phyloP scores from a whole-genome alignment of 2,888 invertebrate genomes.

The Nomada goodeniana region DNA sequence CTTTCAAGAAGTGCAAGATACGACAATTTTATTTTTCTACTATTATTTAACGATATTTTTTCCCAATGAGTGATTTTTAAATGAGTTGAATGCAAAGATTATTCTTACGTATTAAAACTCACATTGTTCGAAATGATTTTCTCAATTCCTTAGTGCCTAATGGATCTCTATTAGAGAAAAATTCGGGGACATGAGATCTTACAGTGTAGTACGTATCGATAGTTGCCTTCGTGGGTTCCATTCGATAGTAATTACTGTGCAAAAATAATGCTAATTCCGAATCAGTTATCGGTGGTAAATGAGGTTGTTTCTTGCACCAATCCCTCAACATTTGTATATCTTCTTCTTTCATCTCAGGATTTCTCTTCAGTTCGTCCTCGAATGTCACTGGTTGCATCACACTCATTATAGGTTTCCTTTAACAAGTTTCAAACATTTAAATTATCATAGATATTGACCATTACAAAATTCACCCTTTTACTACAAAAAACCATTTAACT shows the following conservation, averaged over 20 bases:
- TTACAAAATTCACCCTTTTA: neutral
- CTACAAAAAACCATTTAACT: too few species aligned
- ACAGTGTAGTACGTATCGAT: conserved; percentile 89
- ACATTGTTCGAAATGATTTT: conserved; percentile 85
- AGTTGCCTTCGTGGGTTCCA: conserved; percentile 89
- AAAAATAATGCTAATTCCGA: conserved; percentile 88
- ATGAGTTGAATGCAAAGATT: neutral
- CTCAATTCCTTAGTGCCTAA: conserved; percentile 84
- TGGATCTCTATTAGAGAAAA: conserved; percentile 83
- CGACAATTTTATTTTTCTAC: too few species aligned
- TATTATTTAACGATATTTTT: too few species aligned
- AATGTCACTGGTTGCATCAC: conserved; percentile 71
- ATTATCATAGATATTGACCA: neutral
- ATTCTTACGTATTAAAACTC: conserved; percentile 58
- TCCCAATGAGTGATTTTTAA: neutral
- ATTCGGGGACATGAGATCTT: conserved; percentile 87
- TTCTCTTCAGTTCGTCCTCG: conserved; percentile 87
- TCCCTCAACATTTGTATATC: conserved; percentile 87
- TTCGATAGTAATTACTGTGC: conserved; percentile 89
- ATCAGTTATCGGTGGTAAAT: conserved; percentile 87
- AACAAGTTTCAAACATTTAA: neutral
- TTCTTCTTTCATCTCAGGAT: conserved; percentile 86
- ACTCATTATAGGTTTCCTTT: conserved; percentile 38
- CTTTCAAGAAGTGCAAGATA: too few species aligned
- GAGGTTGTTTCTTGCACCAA: conserved; percentile 89